phyloP scores from a whole-genome alignment of 2,888 invertebrate genomes.

The Blomia tropicalis region DNA sequence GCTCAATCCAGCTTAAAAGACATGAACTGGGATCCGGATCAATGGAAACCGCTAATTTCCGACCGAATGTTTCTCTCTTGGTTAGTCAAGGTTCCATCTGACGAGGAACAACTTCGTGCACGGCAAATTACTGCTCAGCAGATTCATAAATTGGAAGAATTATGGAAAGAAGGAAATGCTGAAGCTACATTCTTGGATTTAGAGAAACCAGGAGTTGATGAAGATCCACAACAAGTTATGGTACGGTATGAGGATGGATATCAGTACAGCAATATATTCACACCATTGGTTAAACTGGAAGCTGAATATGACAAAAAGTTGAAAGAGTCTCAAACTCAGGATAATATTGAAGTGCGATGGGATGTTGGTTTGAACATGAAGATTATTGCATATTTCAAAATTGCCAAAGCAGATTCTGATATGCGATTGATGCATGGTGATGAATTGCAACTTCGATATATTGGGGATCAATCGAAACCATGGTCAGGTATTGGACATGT shows the following conservation, averaged over 20 bases:
- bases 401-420: constrained; percentile 93
- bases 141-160: constrained; percentile 89
- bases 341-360: constrained; percentile 96
- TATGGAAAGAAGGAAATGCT: constrained; percentile 90
- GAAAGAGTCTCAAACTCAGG: constrained; percentile 95
- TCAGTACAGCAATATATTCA: constrained; percentile 96
- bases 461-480: constrained; percentile 52
- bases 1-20: constrained; percentile 91
- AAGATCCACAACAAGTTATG: constrained; percentile 81
- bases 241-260: constrained; percentile 91
- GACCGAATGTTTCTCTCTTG: constrained; percentile 90
- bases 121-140: constrained; percentile 93
- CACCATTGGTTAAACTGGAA: constrained; percentile 86
- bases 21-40: constrained; percentile 97
- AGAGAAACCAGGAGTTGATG: constrained; percentile 93
- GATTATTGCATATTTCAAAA: constrained; percentile 86
- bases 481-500: constrained; percentile 99
- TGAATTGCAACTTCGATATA: constrained; percentile 75
- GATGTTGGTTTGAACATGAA: constrained; percentile 96
- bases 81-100: constrained; percentile 92
- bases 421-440: constrained; percentile 99
- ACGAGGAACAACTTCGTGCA: constrained; percentile 85
- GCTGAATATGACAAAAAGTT: constrained; percentile 94
- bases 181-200: constrained; percentile 95
- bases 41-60: constrained; percentile 94